phyloP scores from a whole-genome alignment of 2,113 vertebrate genomes.

The Anolis carolinensis region DNA sequence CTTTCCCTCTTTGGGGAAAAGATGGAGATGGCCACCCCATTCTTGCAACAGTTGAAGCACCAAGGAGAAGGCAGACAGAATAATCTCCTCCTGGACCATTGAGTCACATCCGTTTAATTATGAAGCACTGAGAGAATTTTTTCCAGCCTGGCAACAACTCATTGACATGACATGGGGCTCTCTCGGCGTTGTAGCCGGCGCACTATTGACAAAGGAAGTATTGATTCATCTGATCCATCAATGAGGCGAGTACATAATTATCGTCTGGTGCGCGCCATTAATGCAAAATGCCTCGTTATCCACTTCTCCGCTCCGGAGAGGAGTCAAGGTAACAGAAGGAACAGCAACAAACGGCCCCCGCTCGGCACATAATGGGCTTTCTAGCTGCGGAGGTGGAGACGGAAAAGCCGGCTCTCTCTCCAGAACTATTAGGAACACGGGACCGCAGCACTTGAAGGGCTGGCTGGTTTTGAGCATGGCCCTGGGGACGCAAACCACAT shows the following conservation, averaged over 20 bases:
- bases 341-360: not conserved
- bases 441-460: not conserved
- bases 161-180: not conserved
- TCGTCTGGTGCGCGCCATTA: not conserved
- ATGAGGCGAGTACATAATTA: not conserved
- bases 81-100: not conserved
- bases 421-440: too few species aligned
- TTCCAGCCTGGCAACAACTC: not conserved
- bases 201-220: not conserved
- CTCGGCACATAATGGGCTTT: not conserved
- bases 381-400: not conserved
- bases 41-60: too few species aligned
- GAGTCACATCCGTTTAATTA: not conserved
- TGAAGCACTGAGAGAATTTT: not conserved
- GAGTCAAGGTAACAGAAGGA: not conserved
- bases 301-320: not conserved
- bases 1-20: too few species aligned
- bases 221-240: not conserved
- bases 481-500: too few species aligned
- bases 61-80: not conserved
- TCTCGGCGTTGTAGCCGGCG: not conserved
- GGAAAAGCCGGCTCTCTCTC: not conserved
- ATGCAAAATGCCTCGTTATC: not conserved
- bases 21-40: too few species aligned
- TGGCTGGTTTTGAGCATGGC: too few species aligned